phyloP scores from a whole-genome alignment of 2,888 invertebrate genomes.

The Mythimna loreyi region DNA sequence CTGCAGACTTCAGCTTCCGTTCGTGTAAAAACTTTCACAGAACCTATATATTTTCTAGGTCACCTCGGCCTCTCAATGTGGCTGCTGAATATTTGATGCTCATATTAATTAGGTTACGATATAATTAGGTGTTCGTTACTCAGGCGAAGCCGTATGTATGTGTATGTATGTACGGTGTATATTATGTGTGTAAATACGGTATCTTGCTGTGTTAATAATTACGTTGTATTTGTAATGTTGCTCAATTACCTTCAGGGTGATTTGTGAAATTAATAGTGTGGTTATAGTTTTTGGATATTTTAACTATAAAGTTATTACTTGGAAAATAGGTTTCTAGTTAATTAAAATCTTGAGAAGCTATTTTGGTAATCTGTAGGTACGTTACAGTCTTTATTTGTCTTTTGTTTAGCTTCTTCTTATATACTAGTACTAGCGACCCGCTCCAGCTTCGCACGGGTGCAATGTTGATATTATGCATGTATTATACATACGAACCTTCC shows the following conservation, averaged over 20 bases:
- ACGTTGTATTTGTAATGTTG: constrained; percentile 3
- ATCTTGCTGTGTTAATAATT: constrained; percentile 26
- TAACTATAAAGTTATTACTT: background rate
- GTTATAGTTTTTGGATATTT: background rate
- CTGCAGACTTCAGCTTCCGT: no score
- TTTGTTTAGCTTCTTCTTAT: no score
- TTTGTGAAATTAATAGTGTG: constrained; percentile 4
- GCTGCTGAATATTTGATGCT: constrained; percentile 50
- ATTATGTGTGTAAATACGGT: constrained; percentile 9
- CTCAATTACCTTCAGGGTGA: background rate
- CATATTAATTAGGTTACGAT: constrained; percentile 54
- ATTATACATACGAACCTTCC: no score
- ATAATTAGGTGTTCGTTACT: constrained; percentile 54
- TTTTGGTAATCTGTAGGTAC: no score
- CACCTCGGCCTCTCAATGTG: constrained; percentile 15
- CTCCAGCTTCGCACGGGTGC: no score
- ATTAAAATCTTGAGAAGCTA: background rate
- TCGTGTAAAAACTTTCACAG: constrained; percentile 2
- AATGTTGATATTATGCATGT: no score
- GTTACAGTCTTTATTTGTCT: no score
- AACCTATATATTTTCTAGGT: constrained; percentile 37
- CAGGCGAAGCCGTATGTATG: constrained; percentile 35
- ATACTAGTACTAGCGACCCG: no score
- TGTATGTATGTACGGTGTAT: constrained; percentile 10
- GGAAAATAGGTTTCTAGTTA: background rate